Evolutionary conservation across 2,797 vertebrate species (phyloP), one percentile per base, ranked within the genome.

Genomic region (Tenualosa ilisha): DNA sequence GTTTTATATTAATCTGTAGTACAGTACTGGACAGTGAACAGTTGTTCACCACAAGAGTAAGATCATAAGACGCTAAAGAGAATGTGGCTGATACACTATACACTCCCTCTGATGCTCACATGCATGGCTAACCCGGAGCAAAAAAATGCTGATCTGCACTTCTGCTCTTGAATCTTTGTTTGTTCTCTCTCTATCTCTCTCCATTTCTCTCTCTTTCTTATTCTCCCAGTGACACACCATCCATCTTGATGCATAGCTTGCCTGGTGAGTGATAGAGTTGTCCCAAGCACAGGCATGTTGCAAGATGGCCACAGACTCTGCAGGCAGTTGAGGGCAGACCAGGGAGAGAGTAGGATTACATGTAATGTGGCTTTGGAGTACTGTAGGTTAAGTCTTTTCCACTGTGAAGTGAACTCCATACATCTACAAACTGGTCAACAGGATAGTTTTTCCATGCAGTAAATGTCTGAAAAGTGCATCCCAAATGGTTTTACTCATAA

Each of bases 181-280:
- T 17, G 15, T 79, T 46, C 40, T 15, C 26, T 43, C 31, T 72
- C 65, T 43, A 5, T 43, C 68, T 43, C 68, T 75, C 37, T 75
- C 37, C 40, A 13, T 75, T 31, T 75, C 37, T 75, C 68, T 75
- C 68, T 75, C 68, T 75, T 65, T 65, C 8, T 65, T 65, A 26
- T 65, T 79, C 72, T 79, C 72, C 43, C 37, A 6, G 6, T 79
- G 37, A 46, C 40, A 46, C 17, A 46, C 17, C 20, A 40, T 79
- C 40, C 40, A 46, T 79, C 37, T 43, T 15, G 12, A 15, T 75
- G 15, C 68, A 15, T 11, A 6, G 68, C 24, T 13, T 15, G 31
- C 31, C 40, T 31, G 17, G 68, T 75, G 17, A 26, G 31, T 3
- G 63, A 40, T 15, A 40, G 31, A 37, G 13, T 43, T 17, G 31